phyloP scores from a whole-genome alignment of 2,113 vertebrate genomes.

The Glaucidium brasilianum region DNA sequence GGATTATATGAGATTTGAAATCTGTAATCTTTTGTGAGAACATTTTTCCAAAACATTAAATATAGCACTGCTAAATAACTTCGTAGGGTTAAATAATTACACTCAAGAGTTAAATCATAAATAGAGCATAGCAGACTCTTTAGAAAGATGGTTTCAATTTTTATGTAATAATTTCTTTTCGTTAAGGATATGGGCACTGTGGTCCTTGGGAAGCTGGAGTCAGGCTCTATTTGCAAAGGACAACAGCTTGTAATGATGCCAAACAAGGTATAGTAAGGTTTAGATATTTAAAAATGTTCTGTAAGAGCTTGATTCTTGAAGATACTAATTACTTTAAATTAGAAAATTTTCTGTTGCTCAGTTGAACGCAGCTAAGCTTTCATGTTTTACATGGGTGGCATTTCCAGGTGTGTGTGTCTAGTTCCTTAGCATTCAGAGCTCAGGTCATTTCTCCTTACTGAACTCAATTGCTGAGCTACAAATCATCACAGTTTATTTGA shows the following conservation, averaged over 20 bases:
- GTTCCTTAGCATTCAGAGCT: not conserved
- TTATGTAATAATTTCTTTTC: not conserved
- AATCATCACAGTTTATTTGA: not conserved
- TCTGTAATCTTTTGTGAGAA: not conserved
- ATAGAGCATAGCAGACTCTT: not conserved
- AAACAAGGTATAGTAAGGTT: constrained; percentile 84
- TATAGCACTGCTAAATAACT: not conserved
- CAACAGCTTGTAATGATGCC: constrained; percentile 99
- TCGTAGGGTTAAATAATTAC: not conserved
- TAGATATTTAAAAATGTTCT: not conserved
- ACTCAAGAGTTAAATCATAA: not conserved
- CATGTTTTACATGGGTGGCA: not conserved
- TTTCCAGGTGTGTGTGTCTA: not conserved
- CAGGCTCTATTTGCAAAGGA: constrained; percentile 93
- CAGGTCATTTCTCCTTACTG: not conserved
- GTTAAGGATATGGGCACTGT: constrained; percentile 97
- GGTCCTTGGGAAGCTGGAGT: constrained; percentile 95
- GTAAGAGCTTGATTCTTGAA: not conserved
- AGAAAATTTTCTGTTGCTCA: not conserved
- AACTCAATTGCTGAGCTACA: not conserved
- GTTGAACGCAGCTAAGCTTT: not conserved
- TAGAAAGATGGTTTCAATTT: not conserved
- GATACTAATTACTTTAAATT: not conserved
- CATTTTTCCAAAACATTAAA: not conserved
- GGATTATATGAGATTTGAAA: not conserved